Evolutionary conservation across 1,140 invertebrate species (phyloP), one percentile per base, ranked within the genome.

Genomic region (Pseudoatta argentina): DNA sequence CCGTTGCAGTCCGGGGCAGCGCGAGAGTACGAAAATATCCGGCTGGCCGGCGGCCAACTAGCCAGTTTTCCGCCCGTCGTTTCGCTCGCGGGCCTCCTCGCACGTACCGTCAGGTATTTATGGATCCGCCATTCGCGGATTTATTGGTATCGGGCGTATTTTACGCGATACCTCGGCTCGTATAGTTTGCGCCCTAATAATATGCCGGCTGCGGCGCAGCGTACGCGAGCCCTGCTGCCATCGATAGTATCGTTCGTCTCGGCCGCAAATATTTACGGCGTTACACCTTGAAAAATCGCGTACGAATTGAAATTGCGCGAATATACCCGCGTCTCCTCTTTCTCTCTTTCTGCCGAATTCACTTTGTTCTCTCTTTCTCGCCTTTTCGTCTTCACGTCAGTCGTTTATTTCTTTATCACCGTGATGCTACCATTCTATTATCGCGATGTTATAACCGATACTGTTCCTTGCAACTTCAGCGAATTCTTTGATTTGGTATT

Each of bases 71-170:
- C 79, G 87, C 69, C 61, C 63, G 24, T 51, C 78, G 76, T 63
- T 51, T 82, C 57, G 51, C 64, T 78, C 77, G 63, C 86, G 61
- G 69, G 71, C 67, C 85, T 67, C 34, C 82, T 61, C 67, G 82
- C 66, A 72, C 66, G 63, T 85, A 75, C 87, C 66, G 61, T 30
- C 71, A 75, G 85, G 89, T 93, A 93, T 94, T 94, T 94, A 94
- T 94, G 93, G 92, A 91, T 87, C 78, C 78, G 85, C 59, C 86
- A 82, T 91, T 93, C 86, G 87, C 71, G 67, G 92, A 94, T 94
- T 94, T 94, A 94, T 94, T 86, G 92, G 85, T 89, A 92, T 90
- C 91, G 87, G 59, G 53, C 71, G 88, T 91, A 89, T 91, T 69
- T 91, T 89, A 88, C 83, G 75, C 89, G 53, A 66, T 86, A 69